Evolutionary conservation across 2,888 invertebrate species (phyloP).

Genomic region (Augochlorella aurata): DNA sequence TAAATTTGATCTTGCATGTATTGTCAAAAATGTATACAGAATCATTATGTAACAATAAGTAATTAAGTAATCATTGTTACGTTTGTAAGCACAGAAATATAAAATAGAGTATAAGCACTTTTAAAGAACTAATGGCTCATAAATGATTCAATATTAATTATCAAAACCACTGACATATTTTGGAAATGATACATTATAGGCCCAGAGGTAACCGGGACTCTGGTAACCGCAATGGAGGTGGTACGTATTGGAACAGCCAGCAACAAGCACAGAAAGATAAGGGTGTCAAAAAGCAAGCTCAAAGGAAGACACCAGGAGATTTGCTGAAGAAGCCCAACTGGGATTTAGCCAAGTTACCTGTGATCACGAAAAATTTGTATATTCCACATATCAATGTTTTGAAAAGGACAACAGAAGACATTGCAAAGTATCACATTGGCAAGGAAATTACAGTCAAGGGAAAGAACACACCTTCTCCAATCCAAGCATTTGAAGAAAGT

Average conservation of each 20-base stretch:
- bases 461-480: slow-evolving; percentile 92
- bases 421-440: slow-evolving; percentile 88
- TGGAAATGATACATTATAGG: slow-evolving; percentile 72
- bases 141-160: neutral
- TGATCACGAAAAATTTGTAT: slow-evolving; percentile 96
- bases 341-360: slow-evolving; percentile 89
- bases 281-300: slow-evolving; percentile 74
- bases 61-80: neutral
- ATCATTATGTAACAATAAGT: neutral
- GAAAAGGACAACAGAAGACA: slow-evolving; percentile 87
- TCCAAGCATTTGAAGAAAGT: slow-evolving; percentile 94
- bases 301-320: slow-evolving; percentile 87
- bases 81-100: neutral
- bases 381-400: slow-evolving; percentile 90
- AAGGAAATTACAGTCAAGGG: slow-evolving; percentile 96
- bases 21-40: neutral
- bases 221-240: slow-evolving; percentile 76
- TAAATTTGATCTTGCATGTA: neutral
- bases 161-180: slow-evolving; percentile 8
- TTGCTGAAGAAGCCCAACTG: slow-evolving; percentile 91
- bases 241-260: slow-evolving; percentile 79
- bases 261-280: slow-evolving; percentile 72
- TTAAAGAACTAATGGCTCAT: neutral
- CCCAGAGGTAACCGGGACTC: slow-evolving; percentile 79
- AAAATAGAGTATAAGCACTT: neutral